Evolutionary conservation across 2,888 invertebrate species (phyloP).

Genomic region (Idaea straminata): DNA sequence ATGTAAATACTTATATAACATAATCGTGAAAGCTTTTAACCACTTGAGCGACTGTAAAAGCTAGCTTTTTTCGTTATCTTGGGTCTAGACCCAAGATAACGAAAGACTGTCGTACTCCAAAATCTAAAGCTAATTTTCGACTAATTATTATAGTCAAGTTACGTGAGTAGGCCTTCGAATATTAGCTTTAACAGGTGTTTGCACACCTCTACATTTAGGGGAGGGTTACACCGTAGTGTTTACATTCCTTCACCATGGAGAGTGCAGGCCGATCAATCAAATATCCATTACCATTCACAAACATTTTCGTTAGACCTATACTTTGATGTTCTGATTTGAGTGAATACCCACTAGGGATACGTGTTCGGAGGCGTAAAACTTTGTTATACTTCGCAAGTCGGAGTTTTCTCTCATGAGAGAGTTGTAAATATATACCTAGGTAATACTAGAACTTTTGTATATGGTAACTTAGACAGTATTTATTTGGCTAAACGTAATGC

Average conservation of each 20-base stretch:
- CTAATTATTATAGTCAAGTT: neutral
- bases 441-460: too few species aligned
- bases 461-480: too few species aligned
- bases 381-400: neutral
- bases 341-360: neutral
- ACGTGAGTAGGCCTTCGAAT: slow-evolving; percentile 6
- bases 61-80: too few species aligned
- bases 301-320: neutral
- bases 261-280: slow-evolving; percentile 52
- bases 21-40: too few species aligned
- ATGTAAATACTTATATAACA: too few species aligned
- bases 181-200: slow-evolving; percentile 20
- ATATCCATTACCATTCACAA: slow-evolving; percentile 5
- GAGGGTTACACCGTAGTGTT: slow-evolving; percentile 46
- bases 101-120: too few species aligned
- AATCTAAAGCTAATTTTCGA: too few species aligned
- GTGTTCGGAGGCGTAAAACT: neutral
- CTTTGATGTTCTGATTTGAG: neutral
- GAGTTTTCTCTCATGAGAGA: neutral
- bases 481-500: too few species aligned
- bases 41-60: too few species aligned
- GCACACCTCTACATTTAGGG: slow-evolving; percentile 15
- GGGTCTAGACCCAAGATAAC: too few species aligned
- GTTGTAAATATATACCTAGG: neutral
- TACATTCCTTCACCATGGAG: slow-evolving; percentile 74